phyloP scores from a whole-genome alignment of 1,140 invertebrate genomes.

The Glomeris maerens region DNA sequence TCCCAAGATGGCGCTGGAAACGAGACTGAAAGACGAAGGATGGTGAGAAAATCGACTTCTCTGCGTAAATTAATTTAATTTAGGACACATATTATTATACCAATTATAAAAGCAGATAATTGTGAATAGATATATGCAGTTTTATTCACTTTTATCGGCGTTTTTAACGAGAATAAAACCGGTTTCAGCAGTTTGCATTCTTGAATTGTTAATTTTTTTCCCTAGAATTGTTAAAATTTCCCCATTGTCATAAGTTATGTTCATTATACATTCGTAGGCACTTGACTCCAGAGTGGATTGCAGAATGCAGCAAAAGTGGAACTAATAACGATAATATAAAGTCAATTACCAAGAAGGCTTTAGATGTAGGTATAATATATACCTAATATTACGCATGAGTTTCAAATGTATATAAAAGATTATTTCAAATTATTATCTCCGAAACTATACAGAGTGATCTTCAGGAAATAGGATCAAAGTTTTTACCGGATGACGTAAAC shows the following conservation, averaged over 20 bases:
- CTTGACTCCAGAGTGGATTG: background rate
- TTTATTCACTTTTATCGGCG: background rate
- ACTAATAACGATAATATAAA: constrained; percentile 41
- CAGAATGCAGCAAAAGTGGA: constrained; percentile 47
- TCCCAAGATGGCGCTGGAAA: background rate
- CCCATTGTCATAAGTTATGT: background rate
- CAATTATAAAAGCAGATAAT: background rate
- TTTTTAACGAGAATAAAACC: background rate
- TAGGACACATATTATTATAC: background rate
- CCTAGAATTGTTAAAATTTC: background rate
- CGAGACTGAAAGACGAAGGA: background rate
- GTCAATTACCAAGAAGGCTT: constrained; percentile 45
- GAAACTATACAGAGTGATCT: constrained; percentile 52
- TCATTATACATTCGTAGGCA: background rate
- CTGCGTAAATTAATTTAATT: background rate
- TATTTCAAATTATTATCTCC: constrained; percentile 10
- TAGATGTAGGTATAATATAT: constrained; percentile 50
- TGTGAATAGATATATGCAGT: background rate
- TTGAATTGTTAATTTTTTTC: background rate
- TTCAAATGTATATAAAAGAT: background rate
- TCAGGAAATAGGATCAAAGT: constrained; percentile 40
- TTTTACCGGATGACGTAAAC: constrained; percentile 27
- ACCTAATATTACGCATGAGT: constrained; percentile 1
- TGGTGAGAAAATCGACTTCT: background rate
- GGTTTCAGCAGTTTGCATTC: background rate